Base-by-base conservation (phyloP, 2,888 invertebrate species). In the Pseudolycoriella hygida region DNA sequence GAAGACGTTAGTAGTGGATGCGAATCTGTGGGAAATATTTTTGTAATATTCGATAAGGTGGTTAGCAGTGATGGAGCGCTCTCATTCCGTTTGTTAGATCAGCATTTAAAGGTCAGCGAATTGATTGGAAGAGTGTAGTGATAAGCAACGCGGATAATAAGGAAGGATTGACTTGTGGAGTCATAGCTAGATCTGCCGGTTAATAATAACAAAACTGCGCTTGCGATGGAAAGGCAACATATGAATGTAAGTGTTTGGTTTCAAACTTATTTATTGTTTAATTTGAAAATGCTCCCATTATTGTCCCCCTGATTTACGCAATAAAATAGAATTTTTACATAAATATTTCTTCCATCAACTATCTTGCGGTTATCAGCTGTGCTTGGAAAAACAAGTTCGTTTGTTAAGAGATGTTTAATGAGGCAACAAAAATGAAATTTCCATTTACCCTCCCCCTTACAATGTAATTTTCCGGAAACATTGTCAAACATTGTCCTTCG, bases 111-210 rank as follows among this genome's bases (percentile, higher is more conserved):
- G 61, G 73, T 90, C 40, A 69, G 71, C 52, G 79, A 84, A 43
- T 72, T 85, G 31, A 80, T 86, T 51, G 86, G 85, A 0, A 70
- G 44, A 81, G 88, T 0, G 66, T 89, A 40, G 82, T 84, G 0
- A 68, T 90, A 3, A 77, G 79, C 0, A 25, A 25, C 4, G 25
- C 8, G 4, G 25, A 8, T 25, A 8, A 8, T 25, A 25, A 25
- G 0, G 59, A 63, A 10, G 69, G 85, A 47, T 60, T 87, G 42
- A 80, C 81, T 0, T 90, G 88, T 61, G 92, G 90, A 0, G 77
- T 92, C 10, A 87, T 92, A 53, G 90, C 90, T 0, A 72, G 90
- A 31, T 85, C 90, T 0, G 84, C 92, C 0, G 88, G 89, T 1
- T 61, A 92, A 92, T 60, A 75, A 80, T 1, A 92, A 92, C 58